Conservation (phyloP, 2,888 invertebrate genomes). For the Apotomis capreana region DNA sequence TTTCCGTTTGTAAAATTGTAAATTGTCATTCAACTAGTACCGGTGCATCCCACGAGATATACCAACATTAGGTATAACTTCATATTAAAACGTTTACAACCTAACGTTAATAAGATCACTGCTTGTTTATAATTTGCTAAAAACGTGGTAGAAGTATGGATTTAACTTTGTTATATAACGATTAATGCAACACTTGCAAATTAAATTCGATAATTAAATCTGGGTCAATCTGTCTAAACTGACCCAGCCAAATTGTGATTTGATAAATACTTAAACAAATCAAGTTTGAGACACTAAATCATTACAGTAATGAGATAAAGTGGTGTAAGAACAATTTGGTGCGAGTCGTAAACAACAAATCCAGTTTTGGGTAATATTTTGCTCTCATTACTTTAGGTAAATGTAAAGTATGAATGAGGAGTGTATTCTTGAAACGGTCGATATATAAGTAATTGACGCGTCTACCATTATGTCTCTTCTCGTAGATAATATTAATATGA, state of each 20-base stretch:
- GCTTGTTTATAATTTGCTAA: too few species aligned
- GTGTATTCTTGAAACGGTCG: not conserved
- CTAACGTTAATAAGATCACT: too few species aligned
- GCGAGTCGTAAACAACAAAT: constrained; percentile 1
- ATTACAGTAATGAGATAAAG: constrained; percentile 1
- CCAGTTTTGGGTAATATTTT: constrained; percentile 14
- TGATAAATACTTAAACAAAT: not conserved
- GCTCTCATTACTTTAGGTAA: constrained; percentile 10
- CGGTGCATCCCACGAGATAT: too few species aligned
- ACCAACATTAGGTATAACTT: too few species aligned
- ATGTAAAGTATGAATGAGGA: not conserved
- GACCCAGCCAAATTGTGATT: not conserved
- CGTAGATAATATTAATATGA: too few species aligned
- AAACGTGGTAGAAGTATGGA: too few species aligned
- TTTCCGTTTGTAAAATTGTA: too few species aligned
- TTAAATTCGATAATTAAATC: not conserved
- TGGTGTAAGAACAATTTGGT: constrained; percentile 11
- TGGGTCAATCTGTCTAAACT: not conserved
- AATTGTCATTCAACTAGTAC: too few species aligned
- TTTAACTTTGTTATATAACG: too few species aligned
- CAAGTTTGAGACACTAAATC: not conserved
- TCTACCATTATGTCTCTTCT: too few species aligned
- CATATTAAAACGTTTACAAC: too few species aligned
- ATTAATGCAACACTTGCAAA: too few species aligned
- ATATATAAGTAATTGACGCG: not conserved